phyloP scores from a whole-genome alignment of 23 tunicate species.

The Corella eumyota region DNA sequence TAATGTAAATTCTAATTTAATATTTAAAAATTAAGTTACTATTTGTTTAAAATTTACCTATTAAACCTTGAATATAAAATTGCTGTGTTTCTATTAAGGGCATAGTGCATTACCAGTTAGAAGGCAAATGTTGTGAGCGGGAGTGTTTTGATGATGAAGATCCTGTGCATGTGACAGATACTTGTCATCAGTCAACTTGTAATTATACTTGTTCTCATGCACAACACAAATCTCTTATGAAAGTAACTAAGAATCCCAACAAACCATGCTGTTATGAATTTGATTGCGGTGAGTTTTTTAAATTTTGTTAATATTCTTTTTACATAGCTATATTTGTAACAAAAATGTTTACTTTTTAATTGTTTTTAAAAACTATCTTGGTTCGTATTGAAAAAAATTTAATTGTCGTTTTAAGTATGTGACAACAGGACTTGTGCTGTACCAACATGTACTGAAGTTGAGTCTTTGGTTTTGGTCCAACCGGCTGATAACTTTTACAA shows the following conservation, averaged over 20 bases:
- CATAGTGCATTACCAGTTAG: background rate
- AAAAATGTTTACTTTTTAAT: no score
- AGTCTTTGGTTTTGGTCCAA: background rate
- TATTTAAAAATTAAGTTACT: no score
- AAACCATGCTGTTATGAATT: background rate
- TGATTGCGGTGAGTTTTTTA: constrained; percentile 4
- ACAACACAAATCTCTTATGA: background rate
- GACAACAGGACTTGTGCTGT: background rate
- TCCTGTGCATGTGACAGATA: background rate
- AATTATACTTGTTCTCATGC: background rate
- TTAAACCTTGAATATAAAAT: no score
- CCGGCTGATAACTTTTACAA: background rate
- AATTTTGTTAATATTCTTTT: no score
- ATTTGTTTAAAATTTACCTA: no score
- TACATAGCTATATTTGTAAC: no score
- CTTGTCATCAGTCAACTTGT: background rate
- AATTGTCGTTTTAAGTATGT: constrained; percentile 1
- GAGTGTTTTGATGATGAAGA: background rate
- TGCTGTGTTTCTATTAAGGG: background rate
- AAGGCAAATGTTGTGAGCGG: background rate
- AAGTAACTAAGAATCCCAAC: background rate
- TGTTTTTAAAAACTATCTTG: no score
- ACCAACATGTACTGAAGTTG: background rate
- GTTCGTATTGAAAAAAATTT: no score
- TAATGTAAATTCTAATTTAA: no score